phyloP scores from a whole-genome alignment of 2,113 vertebrate genomes.

The Serinus canaria region DNA sequence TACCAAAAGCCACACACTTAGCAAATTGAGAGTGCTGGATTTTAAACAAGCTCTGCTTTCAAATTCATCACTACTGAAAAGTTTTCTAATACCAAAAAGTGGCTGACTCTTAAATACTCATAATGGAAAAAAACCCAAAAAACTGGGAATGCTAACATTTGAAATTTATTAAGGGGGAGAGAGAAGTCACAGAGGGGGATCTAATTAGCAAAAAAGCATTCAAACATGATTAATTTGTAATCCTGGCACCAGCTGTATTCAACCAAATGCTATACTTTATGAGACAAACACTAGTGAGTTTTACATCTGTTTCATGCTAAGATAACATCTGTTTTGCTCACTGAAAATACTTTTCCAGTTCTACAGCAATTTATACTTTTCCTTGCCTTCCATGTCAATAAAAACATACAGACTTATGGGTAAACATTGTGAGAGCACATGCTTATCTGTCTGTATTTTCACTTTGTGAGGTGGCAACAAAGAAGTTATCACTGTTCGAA shows the following conservation, averaged over 20 bases:
- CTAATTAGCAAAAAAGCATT: slow-evolving; percentile 78
- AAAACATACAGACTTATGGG: not conserved
- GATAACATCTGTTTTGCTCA: slow-evolving; percentile 75
- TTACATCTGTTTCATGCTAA: slow-evolving; percentile 80
- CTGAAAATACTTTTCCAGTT: slow-evolving; percentile 63
- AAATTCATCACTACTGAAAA: not conserved
- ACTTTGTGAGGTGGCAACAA: not conserved
- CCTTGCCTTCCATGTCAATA: slow-evolving; percentile 15
- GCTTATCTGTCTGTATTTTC: not conserved
- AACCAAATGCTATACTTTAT: slow-evolving; percentile 76
- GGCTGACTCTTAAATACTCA: not conserved
- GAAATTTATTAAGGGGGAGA: slow-evolving; percentile 46
- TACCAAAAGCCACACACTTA: not conserved
- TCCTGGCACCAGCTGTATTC: slow-evolving; percentile 77
- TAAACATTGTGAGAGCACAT: not conserved
- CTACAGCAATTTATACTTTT: slow-evolving; percentile 68
- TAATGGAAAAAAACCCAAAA: not conserved
- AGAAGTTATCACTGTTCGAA: not conserved
- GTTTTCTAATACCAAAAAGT: not conserved
- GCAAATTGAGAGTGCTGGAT: not conserved
- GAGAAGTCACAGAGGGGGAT: slow-evolving; percentile 50
- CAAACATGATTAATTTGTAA: slow-evolving; percentile 79
- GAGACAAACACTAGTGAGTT: slow-evolving; percentile 74
- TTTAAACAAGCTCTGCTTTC: not conserved
- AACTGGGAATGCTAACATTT: slow-evolving; percentile 5